Percentiles rank a stretch among this genome's conserved stretches.
Evolutionary conservation across 2,888 invertebrate genomes (phyloP).

Genomic region (Drosophila kuntzei): DNA sequence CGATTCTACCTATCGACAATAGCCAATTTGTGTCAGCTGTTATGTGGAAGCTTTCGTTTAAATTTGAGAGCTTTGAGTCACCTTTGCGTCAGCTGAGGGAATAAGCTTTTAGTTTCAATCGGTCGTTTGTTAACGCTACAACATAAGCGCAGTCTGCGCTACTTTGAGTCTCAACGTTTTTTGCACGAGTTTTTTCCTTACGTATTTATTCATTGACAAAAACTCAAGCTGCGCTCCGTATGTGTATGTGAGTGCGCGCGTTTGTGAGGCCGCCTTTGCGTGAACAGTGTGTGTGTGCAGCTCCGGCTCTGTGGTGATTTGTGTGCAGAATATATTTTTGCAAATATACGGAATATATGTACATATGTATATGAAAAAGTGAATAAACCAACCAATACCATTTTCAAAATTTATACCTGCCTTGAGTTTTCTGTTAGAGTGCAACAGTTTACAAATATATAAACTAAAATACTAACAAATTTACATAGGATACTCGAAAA

Average conservation of each 20-base stretch:
- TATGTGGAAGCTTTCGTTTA: constrained; percentile 28
- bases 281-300: constrained; percentile 38
- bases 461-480: constrained; percentile 2
- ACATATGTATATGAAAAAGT: constrained; percentile 8
- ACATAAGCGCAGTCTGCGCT: constrained; percentile 31
- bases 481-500: neutral
- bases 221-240: constrained; percentile 69
- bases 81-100: constrained; percentile 40
- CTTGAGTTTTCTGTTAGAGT: constrained; percentile 45
- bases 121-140: constrained; percentile 48
- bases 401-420: constrained; percentile 30
- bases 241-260: constrained; percentile 42
- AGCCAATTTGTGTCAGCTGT: constrained; percentile 31
- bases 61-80: constrained; percentile 29
- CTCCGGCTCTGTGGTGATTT: constrained; percentile 50
- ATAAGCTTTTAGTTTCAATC: constrained; percentile 63
- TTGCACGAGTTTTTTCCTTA: constrained; percentile 80
- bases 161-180: constrained; percentile 53
- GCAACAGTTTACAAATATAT: constrained; percentile 39
- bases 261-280: constrained; percentile 49
- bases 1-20: neutral
- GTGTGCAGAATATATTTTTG: constrained; percentile 69
- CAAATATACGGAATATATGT: constrained; percentile 45
- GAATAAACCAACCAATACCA: constrained; percentile 19
- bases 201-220: constrained; percentile 82